phyloP scores from a whole-genome alignment of 2,113 vertebrate species.

The Microcebus murinus region DNA sequence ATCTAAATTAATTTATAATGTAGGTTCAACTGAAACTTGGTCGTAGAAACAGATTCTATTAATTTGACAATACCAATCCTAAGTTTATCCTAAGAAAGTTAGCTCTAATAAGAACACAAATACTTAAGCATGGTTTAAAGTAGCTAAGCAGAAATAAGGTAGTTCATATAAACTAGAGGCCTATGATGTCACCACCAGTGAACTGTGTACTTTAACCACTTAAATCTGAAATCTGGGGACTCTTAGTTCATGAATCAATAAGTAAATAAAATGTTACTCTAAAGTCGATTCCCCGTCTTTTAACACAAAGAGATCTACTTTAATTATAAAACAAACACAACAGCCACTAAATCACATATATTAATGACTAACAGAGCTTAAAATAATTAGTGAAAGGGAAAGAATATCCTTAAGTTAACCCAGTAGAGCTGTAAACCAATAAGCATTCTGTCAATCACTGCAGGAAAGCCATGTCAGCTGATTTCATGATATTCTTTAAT shows the following conservation, averaged over 20 bases:
- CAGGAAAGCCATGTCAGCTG: neutral
- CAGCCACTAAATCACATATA: neutral
- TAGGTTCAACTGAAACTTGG: neutral
- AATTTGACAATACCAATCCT: neutral
- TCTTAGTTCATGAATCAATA: too few relatives aligned
- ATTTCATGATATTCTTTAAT: slow-evolving; percentile 2
- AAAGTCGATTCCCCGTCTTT: too few relatives aligned
- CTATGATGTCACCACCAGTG: too few relatives aligned
- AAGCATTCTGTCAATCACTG: neutral
- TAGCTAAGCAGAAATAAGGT: too few relatives aligned
- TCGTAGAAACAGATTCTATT: neutral
- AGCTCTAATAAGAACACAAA: slow-evolving; percentile 16
- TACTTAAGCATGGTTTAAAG: too few relatives aligned
- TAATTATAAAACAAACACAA: neutral
- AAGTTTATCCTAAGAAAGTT: neutral
- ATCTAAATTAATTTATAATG: neutral
- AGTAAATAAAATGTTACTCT: too few relatives aligned
- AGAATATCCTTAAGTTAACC: neutral
- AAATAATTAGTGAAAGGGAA: neutral
- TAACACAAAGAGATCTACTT: neutral
- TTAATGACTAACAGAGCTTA: neutral
- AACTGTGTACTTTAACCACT: too few relatives aligned
- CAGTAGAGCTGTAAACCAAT: neutral
- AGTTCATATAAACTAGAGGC: too few relatives aligned
- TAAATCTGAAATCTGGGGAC: too few relatives aligned